Conservation (phyloP, 2,888 invertebrate genomes). For the Volucella zonaria region DNA sequence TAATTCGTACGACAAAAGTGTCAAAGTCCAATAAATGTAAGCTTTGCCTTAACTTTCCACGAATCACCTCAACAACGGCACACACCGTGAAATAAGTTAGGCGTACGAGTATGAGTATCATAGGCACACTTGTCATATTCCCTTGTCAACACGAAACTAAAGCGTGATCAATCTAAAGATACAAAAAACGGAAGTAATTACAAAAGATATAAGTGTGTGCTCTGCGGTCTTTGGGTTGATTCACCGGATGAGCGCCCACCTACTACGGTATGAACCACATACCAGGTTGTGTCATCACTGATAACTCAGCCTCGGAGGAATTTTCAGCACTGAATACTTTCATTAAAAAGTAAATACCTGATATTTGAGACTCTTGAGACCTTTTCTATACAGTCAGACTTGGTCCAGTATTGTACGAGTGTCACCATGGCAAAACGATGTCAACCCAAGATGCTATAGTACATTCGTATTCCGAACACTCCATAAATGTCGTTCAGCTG, state of each 20-base stretch:
- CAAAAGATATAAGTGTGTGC: neutral
- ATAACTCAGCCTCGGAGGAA: slow-evolving; percentile 34
- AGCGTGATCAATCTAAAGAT: neutral
- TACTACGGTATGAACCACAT: slow-evolving; percentile 27
- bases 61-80: too few relatives aligned
- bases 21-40: too few relatives aligned
- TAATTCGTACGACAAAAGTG: too few relatives aligned
- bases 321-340: slow-evolving; percentile 26
- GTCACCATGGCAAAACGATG: slow-evolving; percentile 13
- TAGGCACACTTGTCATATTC: too few relatives aligned
- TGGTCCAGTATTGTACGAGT: neutral
- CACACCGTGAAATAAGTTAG: too few relatives aligned
- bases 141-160: too few relatives aligned
- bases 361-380: neutral
- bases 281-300: slow-evolving; percentile 47
- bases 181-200: slow-evolving; percentile 44
- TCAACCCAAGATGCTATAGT: neutral
- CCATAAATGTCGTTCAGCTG: neutral
- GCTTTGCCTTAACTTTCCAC: too few relatives aligned
- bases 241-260: slow-evolving; percentile 45
- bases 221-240: slow-evolving; percentile 24
- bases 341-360: slow-evolving; percentile 10
- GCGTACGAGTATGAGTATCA: too few relatives aligned
- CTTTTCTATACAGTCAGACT: slow-evolving; percentile 1
- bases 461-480: too few relatives aligned